Evolutionary conservation across 2,797 vertebrate genomes (phyloP).

Genomic region (Cossypha niveicapilla): DNA sequence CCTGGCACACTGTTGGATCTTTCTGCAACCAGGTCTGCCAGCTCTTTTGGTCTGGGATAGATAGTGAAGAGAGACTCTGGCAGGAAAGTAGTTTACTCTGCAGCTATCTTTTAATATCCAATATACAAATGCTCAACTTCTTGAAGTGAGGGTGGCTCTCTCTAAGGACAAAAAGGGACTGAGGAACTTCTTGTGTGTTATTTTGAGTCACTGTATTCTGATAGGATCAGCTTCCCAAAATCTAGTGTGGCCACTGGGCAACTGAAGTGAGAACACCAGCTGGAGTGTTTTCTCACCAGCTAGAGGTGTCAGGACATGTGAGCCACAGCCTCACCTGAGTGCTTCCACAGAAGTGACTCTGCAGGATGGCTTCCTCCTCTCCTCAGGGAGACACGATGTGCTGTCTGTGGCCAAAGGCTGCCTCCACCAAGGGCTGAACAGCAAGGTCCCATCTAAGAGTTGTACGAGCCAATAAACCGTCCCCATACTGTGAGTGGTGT

Average conservation of each 20-base stretch:
- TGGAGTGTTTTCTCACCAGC: not conserved
- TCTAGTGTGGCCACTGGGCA: accelerated
- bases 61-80: not conserved
- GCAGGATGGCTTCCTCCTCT: not conserved
- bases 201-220: not conserved
- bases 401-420: not conserved
- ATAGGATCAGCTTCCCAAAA: not conserved
- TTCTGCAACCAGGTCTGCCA: not conserved
- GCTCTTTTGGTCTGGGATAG: not conserved
- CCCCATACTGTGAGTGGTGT: not conserved
- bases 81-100: not conserved
- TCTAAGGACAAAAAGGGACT: not conserved
- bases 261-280: not conserved
- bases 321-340: not conserved
- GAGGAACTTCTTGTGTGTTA: not conserved
- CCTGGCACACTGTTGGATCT: not conserved
- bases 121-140: not conserved
- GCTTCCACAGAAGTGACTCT: not conserved
- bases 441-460: not conserved
- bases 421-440: not conserved
- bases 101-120: not conserved
- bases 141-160: not conserved
- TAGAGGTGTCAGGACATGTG: not conserved
- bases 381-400: not conserved
- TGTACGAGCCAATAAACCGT: not conserved